Base-by-base conservation (phyloP, 1,140 invertebrate species). In the Antheraea mylitta region DNA sequence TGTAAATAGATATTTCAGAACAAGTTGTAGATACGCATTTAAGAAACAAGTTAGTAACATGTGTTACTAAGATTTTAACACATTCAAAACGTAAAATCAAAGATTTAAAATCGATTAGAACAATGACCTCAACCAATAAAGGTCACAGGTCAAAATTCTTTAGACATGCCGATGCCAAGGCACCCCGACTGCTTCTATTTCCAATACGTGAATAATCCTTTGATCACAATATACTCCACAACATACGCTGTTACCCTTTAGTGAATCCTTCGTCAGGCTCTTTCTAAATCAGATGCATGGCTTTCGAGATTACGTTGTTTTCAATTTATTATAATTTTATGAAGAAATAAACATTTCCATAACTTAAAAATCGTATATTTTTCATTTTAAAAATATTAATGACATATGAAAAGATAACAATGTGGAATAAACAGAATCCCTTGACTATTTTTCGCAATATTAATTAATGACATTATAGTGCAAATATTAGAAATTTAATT, bases 91-190 rank as follows among this genome's bases (percentile, higher is more conserved):
- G 8, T 9, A 42, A 42, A 70, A 65, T 71, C 42, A 66, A 58
- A 37, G 10, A 59, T 38, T 48, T 59, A 66, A 66, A 66, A 58
- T 66, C 22, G 53, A n/a, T 22, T 18, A 36, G 48, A 58, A 2
- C 48, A n/a, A 58, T 30, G 53, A 58, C 65, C 65, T 61, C 19
- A 10, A 59, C 30, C 65, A 30, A 69, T 71, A 79, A 76, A 71
- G 74, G 74, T 72, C 71, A 71, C 45, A 71, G 73, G 75, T 74
- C 68, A 77, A 79, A 67, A 71, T 72, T 73, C 78, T 65, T 59
- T 69, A 61, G 68, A 72, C 69, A 65, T 62, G 30, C 67, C 65
- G 42, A 30, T 69, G 48, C 67, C 53, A 38, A 42, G 42, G 64
- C 61, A 48, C 48, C 58, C 59, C 61, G 66, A 69, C 22, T 62